A percentile compares a stretch with the other conserved stretches of the same genome.
phyloP scores from a whole-genome alignment of 2,113 vertebrate species.

The Apistogramma diplotaenia region DNA sequence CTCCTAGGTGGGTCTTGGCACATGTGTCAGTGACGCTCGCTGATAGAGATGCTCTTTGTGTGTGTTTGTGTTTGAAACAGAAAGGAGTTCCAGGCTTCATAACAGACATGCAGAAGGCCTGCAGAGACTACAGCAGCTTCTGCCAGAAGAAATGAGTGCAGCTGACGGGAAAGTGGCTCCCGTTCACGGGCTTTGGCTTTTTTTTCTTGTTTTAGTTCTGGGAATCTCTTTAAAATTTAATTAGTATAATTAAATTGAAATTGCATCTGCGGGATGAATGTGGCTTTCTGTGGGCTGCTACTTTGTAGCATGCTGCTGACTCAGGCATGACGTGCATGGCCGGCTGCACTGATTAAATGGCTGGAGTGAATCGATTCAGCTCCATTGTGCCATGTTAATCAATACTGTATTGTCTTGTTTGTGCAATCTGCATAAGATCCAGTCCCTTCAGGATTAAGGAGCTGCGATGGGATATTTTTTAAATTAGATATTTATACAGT shows the following conservation, averaged over 20 bases:
- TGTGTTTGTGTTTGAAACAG: conserved; percentile 66
- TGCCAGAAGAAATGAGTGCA: conserved; percentile 64
- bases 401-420: neutral
- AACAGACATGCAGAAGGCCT: conserved; percentile 85
- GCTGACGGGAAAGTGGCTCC: neutral
- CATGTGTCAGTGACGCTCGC: neutral
- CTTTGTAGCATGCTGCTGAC: neutral
- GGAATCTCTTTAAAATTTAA: neutral
- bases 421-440: conserved; percentile 4
- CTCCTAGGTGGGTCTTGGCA: conserved; percentile 26
- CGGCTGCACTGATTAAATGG: neutral
- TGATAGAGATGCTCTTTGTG: neutral
- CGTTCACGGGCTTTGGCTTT: neutral
- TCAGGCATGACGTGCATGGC: conserved; percentile 37
- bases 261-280: neutral
- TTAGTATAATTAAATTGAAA: neutral
- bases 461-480: neutral
- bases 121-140: conserved; percentile 72
- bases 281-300: neutral
- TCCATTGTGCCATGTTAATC: conserved; percentile 1
- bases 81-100: conserved; percentile 86
- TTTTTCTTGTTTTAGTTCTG: neutral
- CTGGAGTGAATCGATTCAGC: conserved; percentile 5
- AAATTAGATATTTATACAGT: neutral
- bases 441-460: neutral